phyloP scores from a whole-genome alignment of 1,140 invertebrate species.

The Globodera ellingtonae region DNA sequence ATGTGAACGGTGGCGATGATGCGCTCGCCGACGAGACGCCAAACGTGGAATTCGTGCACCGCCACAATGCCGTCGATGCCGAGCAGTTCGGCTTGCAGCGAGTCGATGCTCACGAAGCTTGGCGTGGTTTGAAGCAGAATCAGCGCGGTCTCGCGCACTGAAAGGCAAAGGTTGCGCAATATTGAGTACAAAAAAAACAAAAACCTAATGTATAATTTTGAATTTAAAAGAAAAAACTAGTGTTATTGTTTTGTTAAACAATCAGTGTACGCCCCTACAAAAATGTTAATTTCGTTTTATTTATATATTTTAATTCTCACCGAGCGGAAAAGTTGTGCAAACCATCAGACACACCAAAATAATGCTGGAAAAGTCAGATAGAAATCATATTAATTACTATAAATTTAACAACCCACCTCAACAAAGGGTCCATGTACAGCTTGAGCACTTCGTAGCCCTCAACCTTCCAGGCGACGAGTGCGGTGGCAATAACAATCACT shows the following conservation, averaged over 20 bases:
- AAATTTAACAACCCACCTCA: constrained; percentile 71
- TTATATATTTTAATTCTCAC: constrained; percentile 64
- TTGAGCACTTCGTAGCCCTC: constrained; percentile 76
- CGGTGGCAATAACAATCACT: constrained; percentile 87
- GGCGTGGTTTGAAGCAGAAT: constrained; percentile 72
- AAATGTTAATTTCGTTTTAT: too few species aligned
- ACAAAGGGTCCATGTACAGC: constrained; percentile 87
- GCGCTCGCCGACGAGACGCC: constrained; percentile 67
- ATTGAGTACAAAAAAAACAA: constrained; percentile 6
- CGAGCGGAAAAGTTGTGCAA: constrained; percentile 69
- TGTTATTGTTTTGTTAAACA: too few species aligned
- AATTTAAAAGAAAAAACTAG: constrained; percentile 44
- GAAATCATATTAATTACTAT: too few species aligned
- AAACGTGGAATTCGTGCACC: constrained; percentile 72
- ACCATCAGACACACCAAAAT: constrained; percentile 70
- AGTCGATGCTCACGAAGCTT: constrained; percentile 68
- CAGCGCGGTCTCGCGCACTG: constrained; percentile 70
- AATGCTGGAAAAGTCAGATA: constrained; percentile 66
- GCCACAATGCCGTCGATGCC: constrained; percentile 70
- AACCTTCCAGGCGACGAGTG: constrained; percentile 83
- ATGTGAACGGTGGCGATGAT: constrained; percentile 72
- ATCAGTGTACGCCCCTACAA: too few species aligned
- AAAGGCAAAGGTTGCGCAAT: constrained; percentile 26
- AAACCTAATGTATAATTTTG: background rate
- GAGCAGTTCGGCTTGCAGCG: constrained; percentile 67